These are phyloP conservation scores for Terrapene triunguis DNA, from an alignment of 2,113 vertebrate genomes.

Conservation along the genomic window DNA sequence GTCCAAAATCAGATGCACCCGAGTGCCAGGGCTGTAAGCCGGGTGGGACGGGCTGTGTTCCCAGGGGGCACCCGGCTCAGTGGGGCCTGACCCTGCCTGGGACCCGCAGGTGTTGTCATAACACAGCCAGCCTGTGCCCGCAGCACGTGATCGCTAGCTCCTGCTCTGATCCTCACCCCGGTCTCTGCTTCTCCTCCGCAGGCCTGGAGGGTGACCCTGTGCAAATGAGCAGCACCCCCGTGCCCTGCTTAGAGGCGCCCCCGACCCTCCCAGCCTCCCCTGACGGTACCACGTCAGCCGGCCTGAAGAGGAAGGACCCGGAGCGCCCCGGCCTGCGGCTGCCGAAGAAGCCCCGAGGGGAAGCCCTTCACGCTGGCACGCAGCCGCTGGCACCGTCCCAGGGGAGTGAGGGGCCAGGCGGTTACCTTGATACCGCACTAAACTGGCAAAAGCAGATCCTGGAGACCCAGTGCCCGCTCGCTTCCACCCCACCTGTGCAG, in stretches of 20 bases:
- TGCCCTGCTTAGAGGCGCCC: background rate
- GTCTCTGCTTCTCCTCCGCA: background rate
- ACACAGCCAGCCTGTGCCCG: background rate
- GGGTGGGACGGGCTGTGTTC: no score
- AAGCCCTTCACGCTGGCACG: background rate
- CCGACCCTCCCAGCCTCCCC: background rate
- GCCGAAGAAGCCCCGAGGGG: background rate
- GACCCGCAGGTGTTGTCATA: no score
- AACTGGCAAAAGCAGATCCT: background rate
- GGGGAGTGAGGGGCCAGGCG: background rate
- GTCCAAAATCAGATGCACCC: no score
- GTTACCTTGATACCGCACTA: no score
- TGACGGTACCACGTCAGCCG: background rate
- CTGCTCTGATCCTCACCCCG: background rate
- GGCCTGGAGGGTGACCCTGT: background rate
- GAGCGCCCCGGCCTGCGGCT: background rate
- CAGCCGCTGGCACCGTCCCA: background rate
- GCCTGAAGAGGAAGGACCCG: background rate
- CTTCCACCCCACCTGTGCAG: no score
- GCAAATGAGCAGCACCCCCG: background rate
- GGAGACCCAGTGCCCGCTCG: background rate
- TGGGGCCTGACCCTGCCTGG: no score
- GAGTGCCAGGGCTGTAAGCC: no score
- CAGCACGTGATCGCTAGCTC: no score
- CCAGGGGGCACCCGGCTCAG: no score